Base-by-base conservation (phyloP, 1,140 invertebrate genomes). In the Idris sp. region DNA sequence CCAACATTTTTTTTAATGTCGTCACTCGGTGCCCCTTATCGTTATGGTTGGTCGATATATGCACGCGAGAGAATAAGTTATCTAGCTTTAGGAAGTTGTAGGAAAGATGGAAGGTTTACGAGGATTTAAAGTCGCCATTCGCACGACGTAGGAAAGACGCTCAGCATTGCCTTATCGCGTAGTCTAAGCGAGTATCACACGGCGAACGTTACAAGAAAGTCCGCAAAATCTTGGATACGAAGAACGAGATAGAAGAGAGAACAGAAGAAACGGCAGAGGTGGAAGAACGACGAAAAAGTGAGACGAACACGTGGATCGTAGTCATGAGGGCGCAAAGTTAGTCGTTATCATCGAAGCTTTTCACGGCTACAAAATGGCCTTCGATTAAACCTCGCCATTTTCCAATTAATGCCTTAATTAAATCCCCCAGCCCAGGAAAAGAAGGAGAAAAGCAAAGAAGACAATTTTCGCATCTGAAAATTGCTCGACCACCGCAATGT, bases 291-390 rank as follows among this genome's bases (percentile, higher is more conserved):
- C 11, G 31, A 11, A 36, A 10, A 18, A 30, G 9, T 16, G 15
- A 54, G 28, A 40, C 46, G 51, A 40, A 28, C 74, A 72, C 68
- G 78, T 77, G 75, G 68, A n/a, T n/a, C n/a, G n/a, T 40, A 69
- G 69, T 74, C 62, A 56, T 25, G 43, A 74, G 61, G 53, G 61
- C 51, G 77, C 73, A 79, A 83, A 83, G 80, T 79, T 79, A 72
- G 79, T 83, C 81, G 81, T 84, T 84, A 84, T 83, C 83, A 74
- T 49, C 54, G 78, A 56, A 78, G 81, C 80, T 83, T 83, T 83
- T 82, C 83, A 81, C 75, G 69, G 77, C 46, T 67, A 61, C 77
- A 81, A 82, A 82, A 82, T 79, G 78, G 78, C 65, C 58, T 61
- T 69, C 78, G 80, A 83, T 81, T 84, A 84, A 84, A 81, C 80